A percentile compares a stretch with the other conserved stretches of the same genome.
Evolutionary conservation across 2,113 vertebrate genomes (phyloP).

Genomic region (Hemiscyllium ocellatum): DNA sequence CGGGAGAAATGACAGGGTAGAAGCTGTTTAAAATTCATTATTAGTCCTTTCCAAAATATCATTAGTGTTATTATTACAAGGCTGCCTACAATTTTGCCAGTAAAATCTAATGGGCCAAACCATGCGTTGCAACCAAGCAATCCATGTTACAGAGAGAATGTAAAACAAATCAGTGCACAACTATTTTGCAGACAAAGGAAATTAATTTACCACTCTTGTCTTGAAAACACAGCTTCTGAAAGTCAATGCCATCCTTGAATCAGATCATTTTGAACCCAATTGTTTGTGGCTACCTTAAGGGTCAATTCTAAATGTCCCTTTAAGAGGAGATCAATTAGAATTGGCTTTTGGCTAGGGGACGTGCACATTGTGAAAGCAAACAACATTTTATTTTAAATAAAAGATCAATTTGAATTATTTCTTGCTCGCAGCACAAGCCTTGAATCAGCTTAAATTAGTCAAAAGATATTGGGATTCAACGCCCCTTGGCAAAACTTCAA

Average conservation of each 20-base stretch:
- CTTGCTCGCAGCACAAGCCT: neutral
- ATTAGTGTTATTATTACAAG: conserved; percentile 23
- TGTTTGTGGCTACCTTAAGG: neutral
- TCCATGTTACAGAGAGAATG: neutral
- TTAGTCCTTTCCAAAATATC: neutral
- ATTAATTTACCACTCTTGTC: neutral
- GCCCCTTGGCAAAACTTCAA: neutral
- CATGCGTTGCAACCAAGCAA: conserved; percentile 12
- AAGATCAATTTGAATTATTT: conserved; percentile 32
- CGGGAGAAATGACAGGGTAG: neutral
- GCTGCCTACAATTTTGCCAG: neutral
- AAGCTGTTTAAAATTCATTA: conserved; percentile 14
- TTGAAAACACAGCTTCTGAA: neutral
- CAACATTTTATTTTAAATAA: conserved; percentile 46
- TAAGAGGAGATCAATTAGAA: conserved; percentile 50
- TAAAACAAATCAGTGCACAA: neutral
- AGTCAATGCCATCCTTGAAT: neutral
- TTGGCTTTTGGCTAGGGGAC: conserved; percentile 48
- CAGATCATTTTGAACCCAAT: neutral
- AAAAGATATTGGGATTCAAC: neutral
- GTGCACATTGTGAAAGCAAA: conserved; percentile 50
- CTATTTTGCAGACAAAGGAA: neutral
- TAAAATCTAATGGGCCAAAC: conserved; percentile 18
- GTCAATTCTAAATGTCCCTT: conserved; percentile 31
- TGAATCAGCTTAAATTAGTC: conserved; percentile 22